A percentile compares a stretch with the other conserved stretches of the same genome.
Evolutionary conservation across 37 sponge, comb jelly and placozoan species (phyloP).

Genomic region (Dysidea cf. avara): DNA sequence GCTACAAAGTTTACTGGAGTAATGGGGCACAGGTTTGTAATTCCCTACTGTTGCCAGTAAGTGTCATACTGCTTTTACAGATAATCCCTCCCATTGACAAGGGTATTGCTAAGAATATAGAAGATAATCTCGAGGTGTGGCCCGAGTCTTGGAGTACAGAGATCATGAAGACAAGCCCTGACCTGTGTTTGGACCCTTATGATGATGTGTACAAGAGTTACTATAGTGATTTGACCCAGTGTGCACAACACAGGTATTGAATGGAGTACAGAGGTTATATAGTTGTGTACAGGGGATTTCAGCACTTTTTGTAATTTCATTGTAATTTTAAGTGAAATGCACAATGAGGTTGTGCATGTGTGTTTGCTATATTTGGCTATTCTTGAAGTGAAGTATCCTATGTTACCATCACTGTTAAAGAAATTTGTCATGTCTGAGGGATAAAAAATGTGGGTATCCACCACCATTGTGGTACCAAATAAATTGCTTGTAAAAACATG

Average conservation of each 20-base stretch:
- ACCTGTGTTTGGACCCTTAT: conserved; percentile 72
- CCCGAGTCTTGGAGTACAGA: conserved; percentile 80
- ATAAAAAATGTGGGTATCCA: too few species aligned
- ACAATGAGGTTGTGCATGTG: too few species aligned
- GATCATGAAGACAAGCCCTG: conserved; percentile 5
- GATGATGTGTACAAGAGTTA: conserved; percentile 60
- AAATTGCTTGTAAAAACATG: too few species aligned
- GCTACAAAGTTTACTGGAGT: conserved; percentile 98
- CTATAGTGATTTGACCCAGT: conserved; percentile 39
- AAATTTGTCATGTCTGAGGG: too few species aligned
- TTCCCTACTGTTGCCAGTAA: neutral
- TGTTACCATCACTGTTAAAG: too few species aligned
- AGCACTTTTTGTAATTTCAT: too few species aligned
- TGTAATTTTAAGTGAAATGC: too few species aligned
- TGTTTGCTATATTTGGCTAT: too few species aligned
- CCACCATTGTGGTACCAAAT: too few species aligned
- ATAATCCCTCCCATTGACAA: conserved; percentile 93
- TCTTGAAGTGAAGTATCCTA: too few species aligned
- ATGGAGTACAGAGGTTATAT: too few species aligned
- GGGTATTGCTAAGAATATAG: conserved; percentile 68
- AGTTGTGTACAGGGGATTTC: neutral
- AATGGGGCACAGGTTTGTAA: conserved; percentile 91
- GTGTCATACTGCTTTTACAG: conserved; percentile 19
- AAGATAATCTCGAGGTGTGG: conserved; percentile 78
- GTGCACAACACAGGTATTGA: neutral